These are phyloP conservation scores for Mustelus asterias DNA, from an alignment of 2,113 vertebrate genomes.

Conservation along the genomic window DNA sequence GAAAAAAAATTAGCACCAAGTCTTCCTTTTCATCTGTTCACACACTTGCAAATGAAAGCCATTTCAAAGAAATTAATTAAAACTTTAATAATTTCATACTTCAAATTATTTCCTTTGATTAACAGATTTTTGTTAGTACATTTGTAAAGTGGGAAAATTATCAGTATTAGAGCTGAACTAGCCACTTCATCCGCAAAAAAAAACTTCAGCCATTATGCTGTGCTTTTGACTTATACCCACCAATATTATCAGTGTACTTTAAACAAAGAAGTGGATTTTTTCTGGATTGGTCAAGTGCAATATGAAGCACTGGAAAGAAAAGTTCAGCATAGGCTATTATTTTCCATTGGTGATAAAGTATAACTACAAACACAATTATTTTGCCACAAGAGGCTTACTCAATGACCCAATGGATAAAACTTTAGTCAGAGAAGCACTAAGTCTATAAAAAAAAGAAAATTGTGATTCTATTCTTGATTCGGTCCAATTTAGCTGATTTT, in stretches of 20 bases:
- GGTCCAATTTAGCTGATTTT: not conserved
- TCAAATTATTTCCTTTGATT: not conserved
- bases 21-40: not conserved
- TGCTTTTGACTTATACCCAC: not conserved
- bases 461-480: not conserved
- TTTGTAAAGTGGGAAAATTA: not conserved
- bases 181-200: not conserved
- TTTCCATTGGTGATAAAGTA: not conserved
- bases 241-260: not conserved
- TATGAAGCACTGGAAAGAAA: not conserved
- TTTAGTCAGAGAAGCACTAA: not conserved
- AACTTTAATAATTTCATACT: not conserved
- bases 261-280: not conserved
- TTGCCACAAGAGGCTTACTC: not conserved
- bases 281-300: not conserved
- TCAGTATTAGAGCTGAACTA: not conserved
- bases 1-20: not conserved
- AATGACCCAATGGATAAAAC: not conserved
- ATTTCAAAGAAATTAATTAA: not conserved
- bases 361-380: not conserved
- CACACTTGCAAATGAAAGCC: not conserved
- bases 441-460: not conserved
- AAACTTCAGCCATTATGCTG: not conserved
- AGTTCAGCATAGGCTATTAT: not conserved
- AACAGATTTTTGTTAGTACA: not conserved